Evolutionary conservation across 2,888 invertebrate species (phyloP), one percentile per base, ranked within the genome.

Genomic region (Actias luna): DNA sequence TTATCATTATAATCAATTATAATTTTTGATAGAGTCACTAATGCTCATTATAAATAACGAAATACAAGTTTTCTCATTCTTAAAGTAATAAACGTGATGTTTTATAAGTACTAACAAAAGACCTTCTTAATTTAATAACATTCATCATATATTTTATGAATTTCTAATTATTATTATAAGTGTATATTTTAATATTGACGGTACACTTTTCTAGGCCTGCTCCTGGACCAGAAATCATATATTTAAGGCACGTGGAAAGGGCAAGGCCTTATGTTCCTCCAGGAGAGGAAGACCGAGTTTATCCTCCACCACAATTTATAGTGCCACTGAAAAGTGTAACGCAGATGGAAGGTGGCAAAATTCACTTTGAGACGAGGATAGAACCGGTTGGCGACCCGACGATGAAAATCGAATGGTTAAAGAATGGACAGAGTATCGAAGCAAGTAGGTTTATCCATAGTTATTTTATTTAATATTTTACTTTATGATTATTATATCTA

Each of bases 351-450:
- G 98, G 98, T 87, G 97, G 97, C 82, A 95, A 97, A 83, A 96
- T 98, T 80, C 98, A 99, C 93, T 98, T 99, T 94, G 99, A 99
- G 93, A 99, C 98, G 84, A 96, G 98, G 89, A 97, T 99, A 90
- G 97, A 98, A 91, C 99, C 99, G 74, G 97, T 98, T 80, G 98
- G 98, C 73, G 99, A 99, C 91, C 98, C 99, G 69, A 96, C 96
- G 60, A 98, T 99, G 98, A 96, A 96, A 80, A 97, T 99, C 76
- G 98, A 99, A 92, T 99, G 99, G 99, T 97, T 96, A 84, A 95
- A 96, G 81, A 98, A 99, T 89, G 98, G 98, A 78, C 95, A 95
- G 92, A 96, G 97, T 81, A 94, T 99, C 78, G 96, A 96, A 94
- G 98, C 98, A 83, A 98, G 98, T 98, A 92, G 94, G 97, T 89